These are phyloP conservation scores for Umimayanthus kanabou DNA, from an alignment of 92 coral and sea anemone genomes.

Conservation along the genomic window DNA sequence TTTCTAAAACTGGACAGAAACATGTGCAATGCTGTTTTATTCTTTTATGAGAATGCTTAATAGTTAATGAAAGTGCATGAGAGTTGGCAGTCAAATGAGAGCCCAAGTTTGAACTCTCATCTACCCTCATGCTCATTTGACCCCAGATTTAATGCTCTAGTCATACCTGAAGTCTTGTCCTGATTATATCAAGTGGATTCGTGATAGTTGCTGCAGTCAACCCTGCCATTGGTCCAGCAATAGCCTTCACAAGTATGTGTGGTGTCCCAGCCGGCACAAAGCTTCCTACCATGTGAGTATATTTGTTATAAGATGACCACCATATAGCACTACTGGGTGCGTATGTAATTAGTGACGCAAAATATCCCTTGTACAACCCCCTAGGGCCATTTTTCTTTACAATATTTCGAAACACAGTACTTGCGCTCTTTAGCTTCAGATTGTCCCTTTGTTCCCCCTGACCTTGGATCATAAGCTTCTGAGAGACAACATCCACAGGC, in stretches of 20 bases:
- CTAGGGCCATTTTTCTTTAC: constrained; percentile 57
- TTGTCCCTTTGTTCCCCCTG: constrained; percentile 78
- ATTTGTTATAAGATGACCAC: constrained; percentile 91
- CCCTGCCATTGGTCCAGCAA: constrained; percentile 90
- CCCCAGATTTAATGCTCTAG: too few species aligned
- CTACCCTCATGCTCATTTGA: too few species aligned
- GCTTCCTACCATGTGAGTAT: constrained; percentile 83
- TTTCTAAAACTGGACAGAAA: too few species aligned
- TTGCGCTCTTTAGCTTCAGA: constrained; percentile 74
- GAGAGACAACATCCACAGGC: constrained; percentile 91
- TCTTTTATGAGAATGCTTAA: too few species aligned
- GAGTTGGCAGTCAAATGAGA: too few species aligned
- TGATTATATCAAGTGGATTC: constrained; percentile 89
- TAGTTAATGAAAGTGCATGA: too few species aligned
- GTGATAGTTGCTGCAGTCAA: constrained; percentile 90
- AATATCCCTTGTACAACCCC: constrained; percentile 89
- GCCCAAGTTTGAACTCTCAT: too few species aligned
- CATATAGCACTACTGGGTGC: constrained; percentile 97
- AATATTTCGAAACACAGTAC: constrained; percentile 67
- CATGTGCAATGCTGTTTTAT: too few species aligned
- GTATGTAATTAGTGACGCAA: constrained; percentile 88
- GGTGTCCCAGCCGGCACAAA: constrained; percentile 90
- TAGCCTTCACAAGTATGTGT: constrained; percentile 81
- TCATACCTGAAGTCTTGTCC: constrained; percentile 93
- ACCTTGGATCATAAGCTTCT: constrained; percentile 84